Evolutionary conservation across 37 sponge, comb jelly and placozoan species (phyloP).

Genomic region (Tethya wilhelma): DNA sequence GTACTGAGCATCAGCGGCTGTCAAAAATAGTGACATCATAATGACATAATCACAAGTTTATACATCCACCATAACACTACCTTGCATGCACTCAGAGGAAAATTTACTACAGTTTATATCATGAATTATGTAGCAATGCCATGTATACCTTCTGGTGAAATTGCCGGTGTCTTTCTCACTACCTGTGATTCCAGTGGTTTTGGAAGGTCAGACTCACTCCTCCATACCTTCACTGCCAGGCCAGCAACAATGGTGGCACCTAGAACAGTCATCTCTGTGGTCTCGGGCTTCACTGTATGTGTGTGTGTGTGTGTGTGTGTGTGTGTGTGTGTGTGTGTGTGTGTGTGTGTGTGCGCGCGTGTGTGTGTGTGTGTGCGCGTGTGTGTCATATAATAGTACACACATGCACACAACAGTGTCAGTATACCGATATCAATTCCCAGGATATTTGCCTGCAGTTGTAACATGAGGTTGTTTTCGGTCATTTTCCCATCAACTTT

Average conservation of each 20-base stretch:
- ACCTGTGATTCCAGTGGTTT: too few species aligned
- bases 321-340: constrained; percentile 10
- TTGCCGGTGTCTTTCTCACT: neutral
- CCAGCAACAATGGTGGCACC: constrained; percentile 96
- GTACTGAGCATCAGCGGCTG: constrained; percentile 49
- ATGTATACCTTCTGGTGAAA: neutral
- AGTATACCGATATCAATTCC: constrained; percentile 79
- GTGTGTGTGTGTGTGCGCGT: neutral
- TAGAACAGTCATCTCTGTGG: constrained; percentile 88
- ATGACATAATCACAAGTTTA: too few species aligned
- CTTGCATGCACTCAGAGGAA: too few species aligned
- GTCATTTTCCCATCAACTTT: constrained; percentile 97
- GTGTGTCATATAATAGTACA: neutral
- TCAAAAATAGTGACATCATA: too few species aligned
- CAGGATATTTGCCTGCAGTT: constrained; percentile 88
- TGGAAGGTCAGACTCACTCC: neutral
- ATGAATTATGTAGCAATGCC: too few species aligned
- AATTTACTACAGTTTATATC: too few species aligned
- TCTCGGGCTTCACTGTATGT: constrained; percentile 57
- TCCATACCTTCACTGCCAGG: constrained; percentile 73
- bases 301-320: constrained; percentile 5
- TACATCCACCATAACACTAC: too few species aligned
- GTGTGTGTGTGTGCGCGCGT: neutral
- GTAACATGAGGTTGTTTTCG: constrained; percentile 70
- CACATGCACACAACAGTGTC: neutral